Base-by-base conservation (phyloP, 2,888 invertebrate species). In the Euproctis similis region DNA sequence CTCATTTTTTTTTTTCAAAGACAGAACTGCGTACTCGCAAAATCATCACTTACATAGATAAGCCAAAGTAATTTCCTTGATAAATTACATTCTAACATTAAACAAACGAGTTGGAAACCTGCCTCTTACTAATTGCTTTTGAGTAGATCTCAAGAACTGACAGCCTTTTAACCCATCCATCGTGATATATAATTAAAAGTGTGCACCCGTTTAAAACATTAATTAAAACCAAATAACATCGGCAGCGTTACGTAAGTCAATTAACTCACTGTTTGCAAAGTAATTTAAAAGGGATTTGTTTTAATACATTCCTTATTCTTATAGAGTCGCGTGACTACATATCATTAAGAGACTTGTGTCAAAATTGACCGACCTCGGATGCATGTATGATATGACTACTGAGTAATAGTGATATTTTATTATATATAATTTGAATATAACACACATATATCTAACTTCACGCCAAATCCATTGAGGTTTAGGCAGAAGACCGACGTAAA, bases 271-370 rank as follows among this genome's bases (percentile, higher is more conserved):
- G 39, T 49, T 49, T 42, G 49, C 35, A 36, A 30, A 36, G n/a
- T 50, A 41, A 44, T 37, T 45, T 45, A 45, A 51, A 51, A 51
- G 21, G 29, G 39, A 48, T 53, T 48, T 46, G 35, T 31, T 39
- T 31, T 39, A 24, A 28, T 34, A 25, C 31, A 39, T 42, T 42
- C 42, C 34, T 39, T 30, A 32, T 41, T 46, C 38, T 26, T 50
- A 48, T 45, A 39, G 26, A 31, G 42, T 63, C 37, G 64, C 66
- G 66, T 69, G 69, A 56, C 55, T 56, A 22, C 22, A 31, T 24
- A 32, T 67, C 57, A 63, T 67, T 67, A 64, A 35, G 21, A 32
- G 59, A 56, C 56, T 55, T 50, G 58, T 59, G 62, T 64, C 64
- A 59, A 63, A 61, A 62, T 59, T 50, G 58, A 46, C 38, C 46